A percentile compares a stretch with the other conserved stretches of the same genome.
These are phyloP conservation scores for Phytoseiulus persimilis DNA, from an alignment of 2,888 invertebrate species.

Conservation along the genomic window DNA sequence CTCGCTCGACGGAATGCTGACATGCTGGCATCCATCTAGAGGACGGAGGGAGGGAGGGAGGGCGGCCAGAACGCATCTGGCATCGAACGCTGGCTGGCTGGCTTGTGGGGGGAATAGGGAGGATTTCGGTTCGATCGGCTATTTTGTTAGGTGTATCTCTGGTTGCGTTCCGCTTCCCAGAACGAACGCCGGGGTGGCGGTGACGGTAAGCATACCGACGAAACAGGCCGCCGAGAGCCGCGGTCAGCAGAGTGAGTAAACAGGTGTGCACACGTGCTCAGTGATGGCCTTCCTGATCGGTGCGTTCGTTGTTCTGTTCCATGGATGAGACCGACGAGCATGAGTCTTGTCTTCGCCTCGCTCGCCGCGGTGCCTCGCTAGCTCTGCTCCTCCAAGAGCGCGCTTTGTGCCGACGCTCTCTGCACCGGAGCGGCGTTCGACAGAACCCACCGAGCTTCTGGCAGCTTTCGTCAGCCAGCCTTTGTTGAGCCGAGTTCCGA, in stretches of 20 bases:
- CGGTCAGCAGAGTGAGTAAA: background rate
- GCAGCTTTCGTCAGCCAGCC: background rate
- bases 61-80: background rate
- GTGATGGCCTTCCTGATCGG: background rate
- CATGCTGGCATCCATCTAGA: background rate
- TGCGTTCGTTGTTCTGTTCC: background rate
- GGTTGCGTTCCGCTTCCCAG: background rate
- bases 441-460: background rate
- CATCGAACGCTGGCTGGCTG: too few species aligned
- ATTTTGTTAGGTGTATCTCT: background rate
- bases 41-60: background rate
- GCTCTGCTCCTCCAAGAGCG: background rate
- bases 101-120: background rate
- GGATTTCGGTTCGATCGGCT: background rate
- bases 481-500: background rate
- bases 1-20: background rate
- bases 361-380: background rate
- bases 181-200: background rate
- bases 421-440: background rate
- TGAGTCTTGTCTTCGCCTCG: background rate
- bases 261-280: background rate
- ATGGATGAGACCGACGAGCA: background rate
- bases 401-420: background rate
- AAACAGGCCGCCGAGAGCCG: background rate
- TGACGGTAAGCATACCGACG: background rate